Evolutionary conservation across 2,113 vertebrate genomes (phyloP), one percentile per base, ranked within the genome.

Genomic region (Eurystomus gularis): DNA sequence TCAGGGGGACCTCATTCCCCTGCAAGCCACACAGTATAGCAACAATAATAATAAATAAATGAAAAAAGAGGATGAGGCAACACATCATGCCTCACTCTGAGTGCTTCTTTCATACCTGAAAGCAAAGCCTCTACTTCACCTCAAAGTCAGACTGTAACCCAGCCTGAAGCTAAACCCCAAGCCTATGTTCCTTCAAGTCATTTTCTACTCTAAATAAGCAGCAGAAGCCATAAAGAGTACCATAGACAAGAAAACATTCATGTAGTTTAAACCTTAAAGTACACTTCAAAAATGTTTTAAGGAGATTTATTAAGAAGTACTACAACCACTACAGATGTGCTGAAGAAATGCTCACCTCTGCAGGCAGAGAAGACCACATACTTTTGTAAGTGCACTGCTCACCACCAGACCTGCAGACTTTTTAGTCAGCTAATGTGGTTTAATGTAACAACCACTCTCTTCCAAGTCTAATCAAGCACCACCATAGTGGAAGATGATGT

Each of bases 51-150:
- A 73, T 2, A 57, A 82, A 80, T 17, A 54, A 73, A 58, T 20
- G 0, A 40, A 55, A 57, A 33, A 28, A 66, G 7, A 77, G 5
- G 1, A 9, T 17, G 17, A 73, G 62, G 24, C 0, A 0, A 44
- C 9, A 86, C 19, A 55, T 33, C 9, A 39, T 1, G 3, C 24
- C 23, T 62, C 55, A 44, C 33, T 82, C 33, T 1, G 1, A 80
- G 33, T 20, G 9, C 3, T 84, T 17, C 11, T 78, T 82, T 87
- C 31, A 70, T 15, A 48, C 5, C 28, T 61, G 24, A 81, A 93
- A 84, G 31, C 23, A 89, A 89, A 55, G 33, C 5, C 23, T 71
- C 58, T 31, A 31, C n/a, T 82, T 89, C 8, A 33, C 87, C 87
- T 87, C 65, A 55, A 68, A 94, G 42, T 5, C n/a, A 68, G 76